Evolutionary conservation across 2,797 vertebrate genomes (phyloP).

Genomic region (Lepidocolaptes lacrymiger): DNA sequence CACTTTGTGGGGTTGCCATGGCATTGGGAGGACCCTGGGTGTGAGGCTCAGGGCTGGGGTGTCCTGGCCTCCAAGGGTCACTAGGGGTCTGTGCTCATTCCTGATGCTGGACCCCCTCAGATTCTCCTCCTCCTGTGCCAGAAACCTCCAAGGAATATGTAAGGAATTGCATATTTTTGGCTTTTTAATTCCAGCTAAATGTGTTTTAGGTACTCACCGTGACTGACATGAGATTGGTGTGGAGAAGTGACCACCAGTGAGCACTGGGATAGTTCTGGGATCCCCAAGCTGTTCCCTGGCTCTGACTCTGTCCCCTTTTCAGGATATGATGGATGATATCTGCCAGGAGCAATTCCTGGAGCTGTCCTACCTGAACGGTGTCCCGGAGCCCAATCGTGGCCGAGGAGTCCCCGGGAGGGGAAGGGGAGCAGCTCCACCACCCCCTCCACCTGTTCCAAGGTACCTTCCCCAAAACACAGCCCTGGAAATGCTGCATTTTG

Average conservation of each 20-base stretch:
- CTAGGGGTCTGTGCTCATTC: not conserved
- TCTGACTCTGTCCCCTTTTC: not conserved
- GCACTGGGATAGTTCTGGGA: not conserved
- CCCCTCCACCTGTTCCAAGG: conserved; percentile 88
- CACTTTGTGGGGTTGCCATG: conserved; percentile 5
- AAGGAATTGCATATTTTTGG: not conserved
- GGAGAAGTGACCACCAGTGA: not conserved
- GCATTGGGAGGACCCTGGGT: not conserved
- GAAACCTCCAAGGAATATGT: not conserved
- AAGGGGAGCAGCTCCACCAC: conserved; percentile 89
- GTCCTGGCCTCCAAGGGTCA: not conserved
- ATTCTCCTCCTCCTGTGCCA: not conserved
- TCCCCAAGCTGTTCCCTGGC: not conserved
- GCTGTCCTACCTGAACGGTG: conserved; percentile 92
- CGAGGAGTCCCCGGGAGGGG: conserved; percentile 88
- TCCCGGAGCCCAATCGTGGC: conserved; percentile 86
- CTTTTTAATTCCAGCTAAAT: not conserved
- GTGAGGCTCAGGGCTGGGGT: not conserved
- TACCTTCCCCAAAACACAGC: conserved; percentile 52
- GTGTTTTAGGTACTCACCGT: not conserved
- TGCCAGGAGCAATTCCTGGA: conserved; percentile 95
- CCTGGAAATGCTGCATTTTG: not conserved
- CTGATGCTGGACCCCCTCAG: not conserved
- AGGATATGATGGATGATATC: conserved; percentile 98
- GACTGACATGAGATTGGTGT: not conserved